Conservation (phyloP, 1,140 invertebrate species). For the Yoshiicerus persimilis region DNA sequence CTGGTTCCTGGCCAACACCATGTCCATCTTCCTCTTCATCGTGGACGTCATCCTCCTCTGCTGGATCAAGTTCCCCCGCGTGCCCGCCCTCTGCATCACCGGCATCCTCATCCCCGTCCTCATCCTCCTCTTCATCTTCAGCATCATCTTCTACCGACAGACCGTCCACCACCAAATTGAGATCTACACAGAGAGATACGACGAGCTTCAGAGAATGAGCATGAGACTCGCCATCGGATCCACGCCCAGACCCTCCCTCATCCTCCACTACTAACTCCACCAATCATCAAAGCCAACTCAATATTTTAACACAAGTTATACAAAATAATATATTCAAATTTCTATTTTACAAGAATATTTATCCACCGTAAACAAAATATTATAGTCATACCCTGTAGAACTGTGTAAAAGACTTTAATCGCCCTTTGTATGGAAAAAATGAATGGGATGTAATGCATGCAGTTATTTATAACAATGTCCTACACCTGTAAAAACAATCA, state of each 20-base stretch:
- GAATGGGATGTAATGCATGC: too few species aligned
- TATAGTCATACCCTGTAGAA: too few species aligned
- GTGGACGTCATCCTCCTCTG: conserved; percentile 64
- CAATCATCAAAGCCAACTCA: too few species aligned
- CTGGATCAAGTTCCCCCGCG: conserved; percentile 55
- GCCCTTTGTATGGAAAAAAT: too few species aligned
- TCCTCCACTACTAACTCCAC: not conserved
- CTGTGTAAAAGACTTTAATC: too few species aligned
- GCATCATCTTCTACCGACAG: conserved; percentile 60
- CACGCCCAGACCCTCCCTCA: not conserved
- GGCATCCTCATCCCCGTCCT: conserved; percentile 60
- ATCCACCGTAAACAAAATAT: too few species aligned
- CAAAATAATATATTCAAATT: too few species aligned
- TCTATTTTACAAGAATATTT: too few species aligned
- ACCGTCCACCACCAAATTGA: conserved; percentile 43
- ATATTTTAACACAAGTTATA: too few species aligned
- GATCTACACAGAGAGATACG: conserved; percentile 23
- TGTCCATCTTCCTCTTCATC: conserved; percentile 62
- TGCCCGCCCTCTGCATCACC: conserved; percentile 56
- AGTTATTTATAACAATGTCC: too few species aligned
- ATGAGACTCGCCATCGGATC: not conserved
- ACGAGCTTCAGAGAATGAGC: conserved; percentile 28
- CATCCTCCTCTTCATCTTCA: conserved; percentile 60
- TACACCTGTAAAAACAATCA: too few species aligned
- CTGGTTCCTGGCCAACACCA: conserved; percentile 46